Percentiles rank a stretch among this genome's conserved stretches.
Conservation (phyloP, 2,797 vertebrate species). For the Lutjanus argentimaculatus region DNA sequence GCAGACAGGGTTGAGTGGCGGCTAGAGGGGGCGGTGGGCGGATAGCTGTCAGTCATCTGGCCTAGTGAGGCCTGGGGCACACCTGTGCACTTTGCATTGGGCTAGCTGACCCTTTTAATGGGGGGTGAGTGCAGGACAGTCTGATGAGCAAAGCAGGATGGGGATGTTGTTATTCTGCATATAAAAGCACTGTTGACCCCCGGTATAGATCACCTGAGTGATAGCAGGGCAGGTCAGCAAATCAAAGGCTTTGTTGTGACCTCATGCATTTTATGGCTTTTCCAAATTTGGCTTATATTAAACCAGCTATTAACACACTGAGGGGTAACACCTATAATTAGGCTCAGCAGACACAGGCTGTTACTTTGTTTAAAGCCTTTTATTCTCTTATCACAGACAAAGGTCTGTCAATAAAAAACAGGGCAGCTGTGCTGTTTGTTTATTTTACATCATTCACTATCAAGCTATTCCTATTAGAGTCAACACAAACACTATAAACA, state of each 20-base stretch:
- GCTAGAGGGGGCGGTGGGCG: constrained; percentile 58
- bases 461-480: neutral
- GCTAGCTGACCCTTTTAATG: constrained; percentile 49
- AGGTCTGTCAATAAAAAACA: constrained; percentile 1
- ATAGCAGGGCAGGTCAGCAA: constrained; percentile 54
- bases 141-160: constrained; percentile 57
- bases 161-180: constrained; percentile 69
- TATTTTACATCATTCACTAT: constrained; percentile 8
- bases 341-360: constrained; percentile 11
- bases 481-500: neutral
- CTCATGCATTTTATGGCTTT: constrained; percentile 54
- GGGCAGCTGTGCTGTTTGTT: neutral
- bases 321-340: constrained; percentile 52
- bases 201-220: constrained; percentile 65
- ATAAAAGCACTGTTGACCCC: constrained; percentile 54
- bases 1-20: constrained; percentile 60
- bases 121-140: constrained; percentile 28
- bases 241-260: constrained; percentile 60
- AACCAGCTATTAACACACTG: constrained; percentile 34
- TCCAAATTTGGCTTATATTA: constrained; percentile 34
- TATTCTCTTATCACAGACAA: constrained; percentile 27
- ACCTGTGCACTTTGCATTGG: constrained; percentile 70
- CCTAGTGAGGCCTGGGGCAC: constrained; percentile 59
- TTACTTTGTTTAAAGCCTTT: constrained; percentile 30
- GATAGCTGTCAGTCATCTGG: constrained; percentile 73